phyloP scores from a whole-genome alignment of 2,888 invertebrate species.

The Tipula lateralis region DNA sequence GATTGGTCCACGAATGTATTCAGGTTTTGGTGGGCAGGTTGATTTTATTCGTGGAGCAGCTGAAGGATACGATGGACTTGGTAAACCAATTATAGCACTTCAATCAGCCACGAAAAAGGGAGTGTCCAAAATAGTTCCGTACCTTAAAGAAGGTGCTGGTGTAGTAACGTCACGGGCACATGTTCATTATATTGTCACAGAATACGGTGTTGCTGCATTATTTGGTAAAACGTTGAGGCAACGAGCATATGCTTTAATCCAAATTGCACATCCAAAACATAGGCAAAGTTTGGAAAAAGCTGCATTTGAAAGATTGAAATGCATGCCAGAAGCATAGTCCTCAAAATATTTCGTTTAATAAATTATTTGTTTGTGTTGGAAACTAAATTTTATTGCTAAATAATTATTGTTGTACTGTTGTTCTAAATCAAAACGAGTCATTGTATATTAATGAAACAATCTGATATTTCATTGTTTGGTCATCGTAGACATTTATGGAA shows the following conservation, averaged over 20 bases:
- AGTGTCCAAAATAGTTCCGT: conserved; percentile 79
- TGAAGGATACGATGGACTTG: conserved; percentile 74
- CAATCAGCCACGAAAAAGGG: conserved; percentile 75
- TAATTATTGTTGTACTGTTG: no score
- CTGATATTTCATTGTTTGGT: no score
- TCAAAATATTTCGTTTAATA: no score
- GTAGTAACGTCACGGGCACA: conserved; percentile 92
- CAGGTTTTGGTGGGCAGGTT: conserved; percentile 89
- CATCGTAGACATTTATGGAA: no score
- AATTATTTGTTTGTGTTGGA: no score
- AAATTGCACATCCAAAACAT: conserved; percentile 85
- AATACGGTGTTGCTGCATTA: conserved; percentile 81
- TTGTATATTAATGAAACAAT: no score
- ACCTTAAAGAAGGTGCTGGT: conserved; percentile 84
- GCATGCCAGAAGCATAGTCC: conserved; percentile 57
- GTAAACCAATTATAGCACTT: conserved; percentile 89
- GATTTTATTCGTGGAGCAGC: conserved; percentile 92
- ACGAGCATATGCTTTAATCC: conserved; percentile 82
- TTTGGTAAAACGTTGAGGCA: conserved; percentile 90
- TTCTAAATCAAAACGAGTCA: no score
- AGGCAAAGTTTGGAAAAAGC: conserved; percentile 77
- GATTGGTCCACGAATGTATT: conserved; percentile 66
- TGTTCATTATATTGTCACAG: conserved; percentile 90
- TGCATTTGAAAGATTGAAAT: conserved; percentile 76
- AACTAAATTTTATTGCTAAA: no score